Base-by-base conservation (phyloP, 2,113 vertebrate genomes). In the Pangasianodon hypophthalmus region DNA sequence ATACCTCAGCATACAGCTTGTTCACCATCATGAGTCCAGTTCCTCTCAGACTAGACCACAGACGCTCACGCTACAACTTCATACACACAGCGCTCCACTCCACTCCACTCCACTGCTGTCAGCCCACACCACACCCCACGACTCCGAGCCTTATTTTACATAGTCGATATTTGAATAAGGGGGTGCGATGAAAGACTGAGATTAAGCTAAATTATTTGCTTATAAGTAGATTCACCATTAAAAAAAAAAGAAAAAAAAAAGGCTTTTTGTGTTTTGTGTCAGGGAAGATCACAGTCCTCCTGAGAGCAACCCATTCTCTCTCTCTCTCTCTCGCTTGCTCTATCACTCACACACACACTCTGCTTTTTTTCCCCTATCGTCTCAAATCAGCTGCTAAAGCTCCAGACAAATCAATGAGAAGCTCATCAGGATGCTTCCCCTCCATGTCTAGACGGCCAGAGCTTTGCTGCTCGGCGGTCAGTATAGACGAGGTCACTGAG, bases 401-500 rank as follows among this genome's bases (percentile, higher is more conserved):
- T 88, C 89, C 89, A 86, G 89, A 90, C 91, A 92, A 89, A 92
- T 92, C 89, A 92, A 92, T 92, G 56, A 67, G 52, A 85, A 90
- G 84, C 48, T 64, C 87, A 87, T 88, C 85, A 81, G 58, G 87
- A 92, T 88, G 87, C 77, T 87, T 84, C 84, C 69, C 91, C 48
- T 21, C 79, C 79, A 67, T 0, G 89, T 92, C 91, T 92, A 90
- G 91, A 92, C 91, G 54, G 89, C 37, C 46, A 87, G 89, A 90
- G 89, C 89, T 90, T 90, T 88, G 87, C 86, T 88, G 82, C 88
- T 88, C 82, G 77, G 71, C 91, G 85, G 89, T 90, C 89, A 44
- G 89, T 56, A 83, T 62, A 64, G 26, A 77, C 52, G 87, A 87
- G 91, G 89, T 92, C 89, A 90, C 48, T 11, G 77, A 88, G 91